Evolutionary conservation across 2,113 vertebrate genomes (phyloP).

Genomic region (Bambusicola thoracicus): DNA sequence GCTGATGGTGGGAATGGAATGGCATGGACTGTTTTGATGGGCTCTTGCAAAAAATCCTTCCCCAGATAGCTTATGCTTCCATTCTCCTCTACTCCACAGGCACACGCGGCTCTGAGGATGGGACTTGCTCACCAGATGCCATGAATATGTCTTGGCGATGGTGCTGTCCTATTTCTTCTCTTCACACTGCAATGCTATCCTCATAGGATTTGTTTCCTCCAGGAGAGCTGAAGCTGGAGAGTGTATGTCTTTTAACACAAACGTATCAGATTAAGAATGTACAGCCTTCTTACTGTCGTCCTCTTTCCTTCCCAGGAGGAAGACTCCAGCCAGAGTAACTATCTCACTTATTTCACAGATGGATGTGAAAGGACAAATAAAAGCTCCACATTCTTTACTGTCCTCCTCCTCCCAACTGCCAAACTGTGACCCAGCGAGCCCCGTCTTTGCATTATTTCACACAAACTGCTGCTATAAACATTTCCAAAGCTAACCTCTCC

Average conservation of each 20-base stretch:
- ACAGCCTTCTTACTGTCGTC: background rate
- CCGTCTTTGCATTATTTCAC: background rate
- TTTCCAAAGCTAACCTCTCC: constrained; percentile 31
- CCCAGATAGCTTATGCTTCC: rapidly evolving
- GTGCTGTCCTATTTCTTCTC: background rate
- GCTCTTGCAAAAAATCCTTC: background rate
- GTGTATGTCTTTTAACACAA: background rate
- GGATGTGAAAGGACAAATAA: background rate
- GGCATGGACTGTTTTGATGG: background rate
- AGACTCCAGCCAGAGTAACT: background rate
- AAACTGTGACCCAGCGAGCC: background rate
- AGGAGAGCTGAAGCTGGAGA: background rate
- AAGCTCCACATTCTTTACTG: background rate
- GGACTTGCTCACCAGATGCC: background rate
- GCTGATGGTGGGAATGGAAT: background rate
- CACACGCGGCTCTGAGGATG: background rate
- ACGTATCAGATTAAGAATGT: background rate
- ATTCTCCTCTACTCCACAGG: rapidly evolving
- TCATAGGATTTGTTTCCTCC: background rate
- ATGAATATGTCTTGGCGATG: rapidly evolving
- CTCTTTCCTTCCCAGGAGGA: background rate
- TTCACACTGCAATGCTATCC: background rate
- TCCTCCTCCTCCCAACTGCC: background rate
- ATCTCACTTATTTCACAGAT: background rate
- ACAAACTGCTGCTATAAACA: constrained; percentile 26